Conservation (phyloP, 1,140 invertebrate genomes). For the Prorops nasuta region DNA sequence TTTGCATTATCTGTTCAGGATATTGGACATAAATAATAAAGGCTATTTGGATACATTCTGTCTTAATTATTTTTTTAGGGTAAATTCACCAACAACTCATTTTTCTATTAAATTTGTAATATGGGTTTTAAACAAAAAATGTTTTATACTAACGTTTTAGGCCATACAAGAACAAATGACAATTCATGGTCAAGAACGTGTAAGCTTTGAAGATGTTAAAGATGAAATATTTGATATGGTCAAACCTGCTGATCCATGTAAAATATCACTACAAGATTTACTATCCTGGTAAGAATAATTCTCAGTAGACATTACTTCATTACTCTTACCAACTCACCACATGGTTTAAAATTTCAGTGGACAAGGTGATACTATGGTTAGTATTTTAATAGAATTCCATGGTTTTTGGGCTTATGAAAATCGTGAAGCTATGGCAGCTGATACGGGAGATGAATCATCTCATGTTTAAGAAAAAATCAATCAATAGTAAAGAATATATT, state of each 20-base stretch:
- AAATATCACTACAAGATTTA: constrained; percentile 87
- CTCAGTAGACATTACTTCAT: too few relatives aligned
- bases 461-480: constrained; percentile 47
- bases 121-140: constrained; percentile 7
- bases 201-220: constrained; percentile 92
- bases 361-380: constrained; percentile 90
- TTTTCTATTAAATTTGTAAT: constrained; percentile 2
- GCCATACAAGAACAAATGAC: constrained; percentile 89
- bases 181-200: constrained; percentile 78
- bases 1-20: constrained; percentile 87
- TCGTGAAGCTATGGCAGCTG: constrained; percentile 73
- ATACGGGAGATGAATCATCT: constrained; percentile 55
- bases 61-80: constrained; percentile 91
- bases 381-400: constrained; percentile 93
- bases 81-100: constrained; percentile 40
- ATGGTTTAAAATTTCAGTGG: constrained; percentile 67
- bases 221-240: constrained; percentile 99
- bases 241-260: constrained; percentile 77
- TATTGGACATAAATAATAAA: constrained; percentile 85
- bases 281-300: constrained; percentile 55
- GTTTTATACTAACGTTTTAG: constrained; percentile 45
- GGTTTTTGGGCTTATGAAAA: constrained; percentile 97
- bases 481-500: too few relatives aligned
- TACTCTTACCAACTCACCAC: too few relatives aligned
- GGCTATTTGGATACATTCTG: constrained; percentile 89